A percentile compares a stretch with the other conserved stretches of the same genome.
phyloP scores from a whole-genome alignment of 2,888 invertebrate genomes.

The Tetanocera ferruginea region DNA sequence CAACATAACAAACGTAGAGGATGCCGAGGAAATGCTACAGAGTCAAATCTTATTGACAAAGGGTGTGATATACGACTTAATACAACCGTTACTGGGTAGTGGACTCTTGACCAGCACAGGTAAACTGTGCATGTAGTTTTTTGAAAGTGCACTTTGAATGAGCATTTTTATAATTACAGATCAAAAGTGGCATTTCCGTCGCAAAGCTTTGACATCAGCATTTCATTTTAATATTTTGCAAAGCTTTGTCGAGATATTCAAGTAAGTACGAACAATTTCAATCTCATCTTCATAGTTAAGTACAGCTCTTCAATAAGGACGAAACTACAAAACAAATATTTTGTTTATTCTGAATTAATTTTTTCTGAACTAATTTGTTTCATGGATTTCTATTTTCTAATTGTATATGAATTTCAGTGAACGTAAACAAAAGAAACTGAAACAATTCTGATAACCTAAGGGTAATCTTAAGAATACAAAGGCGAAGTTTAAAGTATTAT shows the following conservation, averaged over 20 bases:
- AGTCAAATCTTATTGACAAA: conserved; percentile 72
- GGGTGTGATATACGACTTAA: conserved; percentile 69
- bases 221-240: conserved; percentile 77
- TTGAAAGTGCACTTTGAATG: background rate
- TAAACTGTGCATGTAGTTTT: conserved; percentile 31
- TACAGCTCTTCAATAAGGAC: too few species aligned
- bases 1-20: conserved; percentile 70
- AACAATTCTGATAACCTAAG: too few species aligned
- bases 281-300: too few species aligned
- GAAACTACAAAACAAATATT: too few species aligned
- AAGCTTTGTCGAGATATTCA: conserved; percentile 66
- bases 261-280: conserved; percentile 51
- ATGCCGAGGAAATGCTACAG: conserved; percentile 72
- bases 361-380: too few species aligned
- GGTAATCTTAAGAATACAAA: too few species aligned
- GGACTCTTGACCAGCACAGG: conserved; percentile 71
- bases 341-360: too few species aligned
- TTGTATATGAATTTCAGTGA: too few species aligned
- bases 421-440: too few species aligned
- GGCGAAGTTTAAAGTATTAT: too few species aligned
- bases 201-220: conserved; percentile 76
- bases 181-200: conserved; percentile 74
- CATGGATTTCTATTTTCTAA: too few species aligned
- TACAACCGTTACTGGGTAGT: conserved; percentile 71
- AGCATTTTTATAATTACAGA: conserved; percentile 52